A percentile compares a stretch with the other conserved stretches of the same genome.
phyloP scores from a whole-genome alignment of 2,888 invertebrate genomes.

The Patella ulyssiponensis region DNA sequence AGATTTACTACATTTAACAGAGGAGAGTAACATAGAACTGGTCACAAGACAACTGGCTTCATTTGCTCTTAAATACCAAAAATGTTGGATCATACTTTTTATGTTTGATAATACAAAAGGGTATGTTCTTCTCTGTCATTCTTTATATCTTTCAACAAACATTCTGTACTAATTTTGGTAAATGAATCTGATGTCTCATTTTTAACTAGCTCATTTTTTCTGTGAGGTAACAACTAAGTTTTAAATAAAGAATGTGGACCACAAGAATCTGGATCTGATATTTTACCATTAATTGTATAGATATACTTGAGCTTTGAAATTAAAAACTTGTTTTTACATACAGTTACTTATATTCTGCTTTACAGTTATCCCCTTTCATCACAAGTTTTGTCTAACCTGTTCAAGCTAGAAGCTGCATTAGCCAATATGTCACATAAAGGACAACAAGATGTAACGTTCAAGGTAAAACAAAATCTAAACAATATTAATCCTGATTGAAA shows the following conservation, averaged over 20 bases:
- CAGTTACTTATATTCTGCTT: background rate
- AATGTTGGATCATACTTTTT: slow-evolving; percentile 48
- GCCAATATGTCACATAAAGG: slow-evolving; percentile 35
- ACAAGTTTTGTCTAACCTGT: slow-evolving; percentile 40
- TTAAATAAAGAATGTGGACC: too few relatives aligned
- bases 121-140: slow-evolving; percentile 16
- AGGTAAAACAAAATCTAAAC: background rate
- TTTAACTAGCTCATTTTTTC: too few relatives aligned
- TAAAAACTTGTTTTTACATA: background rate
- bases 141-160: too few relatives aligned
- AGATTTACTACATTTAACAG: slow-evolving; percentile 35
- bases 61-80: slow-evolving; percentile 45
- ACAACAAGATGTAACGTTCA: background rate
- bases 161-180: too few relatives aligned
- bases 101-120: slow-evolving; percentile 27
- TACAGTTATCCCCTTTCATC: slow-evolving; percentile 41
- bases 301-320: too few relatives aligned
- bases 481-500: too few relatives aligned
- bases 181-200: too few relatives aligned
- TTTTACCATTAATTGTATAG: too few relatives aligned
- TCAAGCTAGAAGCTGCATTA: slow-evolving; percentile 44
- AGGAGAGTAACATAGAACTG: slow-evolving; percentile 40
- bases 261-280: too few relatives aligned
- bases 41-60: slow-evolving; percentile 42
- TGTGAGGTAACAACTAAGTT: too few relatives aligned